These are phyloP conservation scores for Trachymyrmex septentrionalis DNA, from an alignment of 1,140 invertebrate species.

Conservation along the genomic window DNA sequence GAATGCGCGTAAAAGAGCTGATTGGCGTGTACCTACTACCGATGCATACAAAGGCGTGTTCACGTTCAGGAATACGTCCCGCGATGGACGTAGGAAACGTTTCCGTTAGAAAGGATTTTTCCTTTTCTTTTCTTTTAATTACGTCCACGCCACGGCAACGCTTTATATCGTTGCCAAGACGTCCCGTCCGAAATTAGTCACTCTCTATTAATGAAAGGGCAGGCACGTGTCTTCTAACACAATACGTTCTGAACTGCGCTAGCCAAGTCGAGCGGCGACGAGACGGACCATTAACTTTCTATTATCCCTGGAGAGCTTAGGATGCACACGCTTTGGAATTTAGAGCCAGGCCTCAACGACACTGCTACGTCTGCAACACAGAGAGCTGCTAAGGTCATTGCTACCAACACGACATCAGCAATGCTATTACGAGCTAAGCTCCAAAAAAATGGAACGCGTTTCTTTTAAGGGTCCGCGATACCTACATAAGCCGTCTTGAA, in stretches of 20 bases:
- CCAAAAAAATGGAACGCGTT: slow-evolving; percentile 43
- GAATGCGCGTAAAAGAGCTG: background rate
- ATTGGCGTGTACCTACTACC: background rate
- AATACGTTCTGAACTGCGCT: slow-evolving; percentile 50
- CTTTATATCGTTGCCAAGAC: slow-evolving; percentile 33
- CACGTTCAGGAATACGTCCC: background rate
- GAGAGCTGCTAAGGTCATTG: slow-evolving; percentile 22
- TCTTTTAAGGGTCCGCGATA: slow-evolving; percentile 54
- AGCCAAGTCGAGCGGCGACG: slow-evolving; percentile 43
- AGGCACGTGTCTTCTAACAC: slow-evolving; percentile 54
- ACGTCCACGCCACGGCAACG: background rate
- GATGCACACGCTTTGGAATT: slow-evolving; percentile 59
- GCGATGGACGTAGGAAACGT: background rate
- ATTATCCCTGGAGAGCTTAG: slow-evolving; percentile 58
- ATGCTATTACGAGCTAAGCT: slow-evolving; percentile 22
- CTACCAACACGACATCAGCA: slow-evolving; percentile 46
- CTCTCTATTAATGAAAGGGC: slow-evolving; percentile 55
- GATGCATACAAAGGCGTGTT: background rate
- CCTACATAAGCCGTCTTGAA: slow-evolving; percentile 41
- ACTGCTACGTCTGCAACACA: slow-evolving; percentile 39
- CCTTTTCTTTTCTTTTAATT: slow-evolving; percentile 15
- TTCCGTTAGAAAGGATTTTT: background rate
- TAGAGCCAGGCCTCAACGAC: slow-evolving; percentile 45
- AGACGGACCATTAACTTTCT: slow-evolving; percentile 63
- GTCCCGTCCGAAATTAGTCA: slow-evolving; percentile 40